phyloP scores from a whole-genome alignment of 2,113 vertebrate genomes.

The Aegithalos caudatus region DNA sequence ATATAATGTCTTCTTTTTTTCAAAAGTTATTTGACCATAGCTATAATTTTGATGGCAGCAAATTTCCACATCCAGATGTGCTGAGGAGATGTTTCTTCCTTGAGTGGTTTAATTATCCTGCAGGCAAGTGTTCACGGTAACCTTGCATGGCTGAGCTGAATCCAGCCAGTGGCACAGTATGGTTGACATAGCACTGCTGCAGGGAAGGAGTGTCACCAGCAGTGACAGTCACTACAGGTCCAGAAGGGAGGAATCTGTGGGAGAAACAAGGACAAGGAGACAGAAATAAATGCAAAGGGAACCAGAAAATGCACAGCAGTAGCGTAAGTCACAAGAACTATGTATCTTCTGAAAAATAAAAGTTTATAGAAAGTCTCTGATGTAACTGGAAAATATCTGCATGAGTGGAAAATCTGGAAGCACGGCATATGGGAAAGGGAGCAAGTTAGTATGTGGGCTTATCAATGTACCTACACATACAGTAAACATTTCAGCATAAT shows the following conservation, averaged over 20 bases:
- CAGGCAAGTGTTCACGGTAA: not conserved
- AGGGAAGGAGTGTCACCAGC: not conserved
- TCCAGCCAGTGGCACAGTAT: not conserved
- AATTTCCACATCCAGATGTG: slow-evolving; percentile 21
- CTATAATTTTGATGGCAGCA: slow-evolving; percentile 11
- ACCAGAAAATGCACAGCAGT: not conserved
- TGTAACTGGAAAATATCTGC: not conserved
- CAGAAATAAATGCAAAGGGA: not conserved
- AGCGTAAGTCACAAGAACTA: not conserved
- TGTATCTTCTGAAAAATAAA: not conserved
- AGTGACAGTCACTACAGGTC: not conserved
- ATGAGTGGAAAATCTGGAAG: not conserved
- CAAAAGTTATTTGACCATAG: not conserved
- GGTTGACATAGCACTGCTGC: not conserved
- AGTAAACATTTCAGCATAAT: not conserved
- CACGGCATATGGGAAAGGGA: not conserved
- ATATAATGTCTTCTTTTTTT: not conserved
- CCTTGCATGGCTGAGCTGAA: not conserved
- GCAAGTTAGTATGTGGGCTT: not conserved
- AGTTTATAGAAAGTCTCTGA: not conserved
- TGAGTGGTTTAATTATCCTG: slow-evolving; percentile 1
- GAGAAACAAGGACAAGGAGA: not conserved
- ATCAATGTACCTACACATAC: not conserved
- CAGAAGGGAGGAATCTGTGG: not conserved
- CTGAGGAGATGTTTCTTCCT: slow-evolving; percentile 5